These are phyloP conservation scores for Metridium senile DNA, from an alignment of 92 coral and sea anemone species.

Conservation along the genomic window DNA sequence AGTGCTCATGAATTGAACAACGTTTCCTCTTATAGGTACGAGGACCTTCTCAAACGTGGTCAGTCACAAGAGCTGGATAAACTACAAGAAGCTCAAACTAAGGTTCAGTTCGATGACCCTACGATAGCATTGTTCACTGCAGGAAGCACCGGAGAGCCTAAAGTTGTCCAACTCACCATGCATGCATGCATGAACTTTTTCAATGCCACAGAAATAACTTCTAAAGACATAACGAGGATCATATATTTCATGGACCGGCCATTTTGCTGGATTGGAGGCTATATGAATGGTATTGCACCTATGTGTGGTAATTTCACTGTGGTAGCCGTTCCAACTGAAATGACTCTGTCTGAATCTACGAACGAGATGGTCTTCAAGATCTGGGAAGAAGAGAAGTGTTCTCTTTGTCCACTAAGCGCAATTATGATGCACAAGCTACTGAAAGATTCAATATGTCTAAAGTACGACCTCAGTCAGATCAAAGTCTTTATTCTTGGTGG, in stretches of 20 bases:
- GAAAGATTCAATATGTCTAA: neutral
- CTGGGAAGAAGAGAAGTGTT: slow-evolving; percentile 12
- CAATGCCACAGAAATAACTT: neutral
- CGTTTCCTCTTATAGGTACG: neutral
- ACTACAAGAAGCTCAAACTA: neutral
- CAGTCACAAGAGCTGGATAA: neutral
- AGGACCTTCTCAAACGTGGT: neutral
- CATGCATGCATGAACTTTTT: slow-evolving; percentile 18
- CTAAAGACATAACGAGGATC: too few species aligned
- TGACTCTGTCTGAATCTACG: neutral
- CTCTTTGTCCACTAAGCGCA: neutral
- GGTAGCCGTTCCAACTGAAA: neutral
- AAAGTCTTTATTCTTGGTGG: neutral
- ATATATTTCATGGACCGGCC: neutral
- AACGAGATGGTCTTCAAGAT: neutral
- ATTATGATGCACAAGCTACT: neutral
- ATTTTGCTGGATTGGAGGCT: neutral
- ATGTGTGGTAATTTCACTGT: neutral
- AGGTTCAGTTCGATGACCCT: slow-evolving; percentile 24
- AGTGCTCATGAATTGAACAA: neutral
- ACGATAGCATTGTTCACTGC: slow-evolving; percentile 26
- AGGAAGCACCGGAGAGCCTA: slow-evolving; percentile 34
- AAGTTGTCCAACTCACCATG: slow-evolving; percentile 22
- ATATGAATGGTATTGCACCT: neutral
- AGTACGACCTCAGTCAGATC: slow-evolving; percentile 12